Evolutionary conservation across 2,113 vertebrate genomes (phyloP).

Genomic region (Aptenodytes forsteri): DNA sequence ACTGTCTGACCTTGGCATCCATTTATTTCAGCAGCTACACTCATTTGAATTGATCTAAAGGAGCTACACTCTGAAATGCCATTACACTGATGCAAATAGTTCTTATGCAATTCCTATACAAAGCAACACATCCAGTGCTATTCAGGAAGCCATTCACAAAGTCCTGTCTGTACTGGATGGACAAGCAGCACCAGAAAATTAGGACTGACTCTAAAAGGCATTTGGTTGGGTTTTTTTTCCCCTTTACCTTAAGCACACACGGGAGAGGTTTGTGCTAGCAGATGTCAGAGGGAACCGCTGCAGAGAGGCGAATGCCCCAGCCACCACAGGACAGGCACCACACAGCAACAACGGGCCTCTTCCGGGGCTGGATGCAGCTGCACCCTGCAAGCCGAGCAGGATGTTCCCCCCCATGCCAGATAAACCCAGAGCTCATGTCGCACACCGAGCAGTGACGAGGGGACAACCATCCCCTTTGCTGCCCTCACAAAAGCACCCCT

Average conservation of each 20-base stretch:
- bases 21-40: background rate
- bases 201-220: background rate
- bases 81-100: background rate
- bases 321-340: background rate
- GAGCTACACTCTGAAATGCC: background rate
- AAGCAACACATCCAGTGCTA: background rate
- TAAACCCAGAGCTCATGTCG: background rate
- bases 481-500: background rate
- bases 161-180: background rate
- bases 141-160: background rate
- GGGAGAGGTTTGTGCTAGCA: background rate
- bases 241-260: background rate
- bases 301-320: background rate
- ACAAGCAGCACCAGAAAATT: background rate
- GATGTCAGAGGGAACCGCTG: background rate
- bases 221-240: background rate
- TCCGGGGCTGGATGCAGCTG: background rate
- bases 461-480: background rate
- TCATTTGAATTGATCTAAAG: background rate
- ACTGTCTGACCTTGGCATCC: background rate
- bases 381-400: accelerated
- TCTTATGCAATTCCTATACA: background rate
- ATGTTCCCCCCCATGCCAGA: background rate
- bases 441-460: accelerated
- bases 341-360: background rate